phyloP scores from a whole-genome alignment of 1,140 invertebrate genomes.

The Brachionus rotundiformis region DNA sequence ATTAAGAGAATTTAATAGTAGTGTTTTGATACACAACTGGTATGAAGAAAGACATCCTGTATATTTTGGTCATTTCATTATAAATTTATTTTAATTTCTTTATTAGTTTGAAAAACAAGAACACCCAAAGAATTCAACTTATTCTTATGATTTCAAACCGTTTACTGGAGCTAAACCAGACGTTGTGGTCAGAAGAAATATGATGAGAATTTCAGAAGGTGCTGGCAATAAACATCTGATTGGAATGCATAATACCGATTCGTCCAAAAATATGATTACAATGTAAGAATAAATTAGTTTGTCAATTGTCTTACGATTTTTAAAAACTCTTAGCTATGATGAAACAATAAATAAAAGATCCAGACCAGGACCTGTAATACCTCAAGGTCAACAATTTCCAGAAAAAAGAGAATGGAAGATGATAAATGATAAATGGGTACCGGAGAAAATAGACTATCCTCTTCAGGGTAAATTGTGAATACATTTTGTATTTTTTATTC shows the following conservation, averaged over 20 bases:
- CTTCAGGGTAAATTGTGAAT: constrained; percentile 35
- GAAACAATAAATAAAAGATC: constrained; percentile 39
- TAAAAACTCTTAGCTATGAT: constrained; percentile 10
- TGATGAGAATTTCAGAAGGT: constrained; percentile 10
- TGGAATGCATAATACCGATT: constrained; percentile 49
- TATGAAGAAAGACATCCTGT: constrained; percentile 48
- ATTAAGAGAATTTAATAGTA: constrained; percentile 42
- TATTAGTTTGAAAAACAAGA: background rate
- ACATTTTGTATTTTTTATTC: background rate
- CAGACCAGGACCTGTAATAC: background rate
- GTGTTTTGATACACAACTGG: constrained; percentile 47
- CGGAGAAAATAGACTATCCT: constrained; percentile 50
- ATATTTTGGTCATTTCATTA: background rate
- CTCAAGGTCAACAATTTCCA: constrained; percentile 14
- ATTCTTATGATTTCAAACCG: constrained; percentile 22
- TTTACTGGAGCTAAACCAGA: constrained; percentile 35
- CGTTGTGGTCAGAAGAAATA: constrained; percentile 3
- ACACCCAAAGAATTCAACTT: constrained; percentile 34
- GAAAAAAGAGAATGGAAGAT: constrained; percentile 47
- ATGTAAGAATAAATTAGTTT: background rate
- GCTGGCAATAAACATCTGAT: background rate
- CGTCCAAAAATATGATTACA: constrained; percentile 25
- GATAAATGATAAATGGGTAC: constrained; percentile 29
- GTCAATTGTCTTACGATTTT: background rate
- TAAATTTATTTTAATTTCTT: background rate